Evolutionary conservation across 2,888 invertebrate genomes (phyloP).

Genomic region (Acrobeloides nanus): DNA sequence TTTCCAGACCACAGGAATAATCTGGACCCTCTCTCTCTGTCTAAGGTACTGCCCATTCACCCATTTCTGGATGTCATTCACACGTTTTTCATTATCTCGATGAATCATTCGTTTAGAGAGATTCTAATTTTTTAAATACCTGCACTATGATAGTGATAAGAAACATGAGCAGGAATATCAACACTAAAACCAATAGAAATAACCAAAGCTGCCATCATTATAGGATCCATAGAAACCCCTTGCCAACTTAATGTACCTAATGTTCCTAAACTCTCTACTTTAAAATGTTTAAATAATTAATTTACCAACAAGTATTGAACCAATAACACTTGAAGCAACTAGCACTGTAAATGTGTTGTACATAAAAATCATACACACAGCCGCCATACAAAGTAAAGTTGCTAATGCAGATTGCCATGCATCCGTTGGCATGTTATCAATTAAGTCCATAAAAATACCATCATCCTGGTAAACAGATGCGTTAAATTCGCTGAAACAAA

Average conservation of each 20-base stretch:
- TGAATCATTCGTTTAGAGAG: not conserved
- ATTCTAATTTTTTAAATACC: slow-evolving; percentile 1
- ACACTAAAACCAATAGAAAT: slow-evolving; percentile 51
- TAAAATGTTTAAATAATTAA: not conserved
- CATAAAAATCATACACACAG: slow-evolving; percentile 48
- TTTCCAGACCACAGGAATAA: too few relatives aligned
- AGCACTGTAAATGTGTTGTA: slow-evolving; percentile 43
- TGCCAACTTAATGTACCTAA: slow-evolving; percentile 43
- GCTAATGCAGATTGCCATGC: slow-evolving; percentile 39
- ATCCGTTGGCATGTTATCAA: slow-evolving; percentile 52
- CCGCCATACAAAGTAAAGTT: slow-evolving; percentile 46
- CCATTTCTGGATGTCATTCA: too few relatives aligned
- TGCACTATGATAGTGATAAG: slow-evolving; percentile 38
- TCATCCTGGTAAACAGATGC: slow-evolving; percentile 47
- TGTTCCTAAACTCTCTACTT: slow-evolving; percentile 27
- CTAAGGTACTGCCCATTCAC: too few relatives aligned
- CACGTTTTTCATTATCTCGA: not conserved
- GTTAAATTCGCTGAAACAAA: slow-evolving; percentile 38
- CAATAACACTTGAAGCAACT: slow-evolving; percentile 36
- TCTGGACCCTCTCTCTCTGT: slow-evolving; percentile 12
- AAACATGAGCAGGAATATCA: slow-evolving; percentile 44
- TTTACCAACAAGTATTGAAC: slow-evolving; percentile 34
- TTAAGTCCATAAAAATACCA: slow-evolving; percentile 47
- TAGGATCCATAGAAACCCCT: slow-evolving; percentile 46
- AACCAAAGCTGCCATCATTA: slow-evolving; percentile 49